Evolutionary conservation across 2,113 vertebrate genomes (phyloP).

Genomic region (Gymnarchus niloticus): DNA sequence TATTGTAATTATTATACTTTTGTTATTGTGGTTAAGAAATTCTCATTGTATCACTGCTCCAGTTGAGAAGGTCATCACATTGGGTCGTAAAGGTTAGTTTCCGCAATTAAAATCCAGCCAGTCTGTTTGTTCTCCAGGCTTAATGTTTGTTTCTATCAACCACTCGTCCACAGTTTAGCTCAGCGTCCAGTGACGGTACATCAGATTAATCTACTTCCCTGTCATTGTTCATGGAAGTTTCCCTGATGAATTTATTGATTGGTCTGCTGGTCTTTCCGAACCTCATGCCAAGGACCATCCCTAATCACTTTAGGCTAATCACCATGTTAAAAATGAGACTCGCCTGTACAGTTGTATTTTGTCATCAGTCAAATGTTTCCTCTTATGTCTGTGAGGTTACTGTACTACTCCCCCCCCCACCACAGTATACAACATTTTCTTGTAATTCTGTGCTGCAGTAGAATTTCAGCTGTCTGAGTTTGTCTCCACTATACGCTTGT

Average conservation of each 20-base stretch:
- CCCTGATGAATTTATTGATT: background rate
- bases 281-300: background rate
- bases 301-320: background rate
- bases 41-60: background rate
- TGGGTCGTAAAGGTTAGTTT: background rate
- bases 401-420: background rate
- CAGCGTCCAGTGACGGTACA: too few species aligned
- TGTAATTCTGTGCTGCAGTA: background rate
- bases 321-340: background rate
- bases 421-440: background rate
- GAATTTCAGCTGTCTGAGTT: conserved; percentile 4
- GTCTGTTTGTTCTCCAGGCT: background rate
- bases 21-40: background rate
- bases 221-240: background rate
- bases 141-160: background rate
- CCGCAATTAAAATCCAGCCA: background rate
- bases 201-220: background rate
- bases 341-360: background rate
- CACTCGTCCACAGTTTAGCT: background rate
- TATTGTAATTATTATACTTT: background rate
- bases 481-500: background rate
- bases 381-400: background rate
- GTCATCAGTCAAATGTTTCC: background rate
- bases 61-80: background rate
- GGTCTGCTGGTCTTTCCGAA: background rate